Conservation (phyloP, 1,140 invertebrate species). For the Pseudomyrmex dendroicus region DNA sequence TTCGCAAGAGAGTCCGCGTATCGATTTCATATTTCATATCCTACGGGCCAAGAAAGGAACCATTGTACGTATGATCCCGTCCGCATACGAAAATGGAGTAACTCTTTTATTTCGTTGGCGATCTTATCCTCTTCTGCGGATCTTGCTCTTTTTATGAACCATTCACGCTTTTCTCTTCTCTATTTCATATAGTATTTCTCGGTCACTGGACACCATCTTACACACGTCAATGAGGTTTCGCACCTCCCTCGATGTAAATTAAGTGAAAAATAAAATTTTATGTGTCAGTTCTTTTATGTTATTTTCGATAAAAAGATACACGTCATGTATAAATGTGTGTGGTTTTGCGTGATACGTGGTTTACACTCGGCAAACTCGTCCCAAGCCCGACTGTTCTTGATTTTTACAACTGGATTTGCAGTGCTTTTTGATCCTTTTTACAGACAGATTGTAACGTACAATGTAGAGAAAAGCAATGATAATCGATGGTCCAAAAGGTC, state of each 20-base stretch:
- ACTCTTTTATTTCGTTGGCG: conserved; percentile 63
- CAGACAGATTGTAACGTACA: conserved; percentile 9
- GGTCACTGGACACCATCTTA: background rate
- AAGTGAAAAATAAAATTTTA: background rate
- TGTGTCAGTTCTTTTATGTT: background rate
- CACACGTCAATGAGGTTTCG: background rate
- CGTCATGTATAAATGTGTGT: too few relatives aligned
- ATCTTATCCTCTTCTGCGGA: conserved; percentile 40
- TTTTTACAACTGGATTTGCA: conserved; percentile 29
- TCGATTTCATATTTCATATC: conserved; percentile 78
- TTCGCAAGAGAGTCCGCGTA: conserved; percentile 57
- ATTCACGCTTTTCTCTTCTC: conserved; percentile 31
- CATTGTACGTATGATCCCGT: conserved; percentile 66
- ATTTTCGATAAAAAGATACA: background rate
- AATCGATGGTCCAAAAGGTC: conserved; percentile 22
- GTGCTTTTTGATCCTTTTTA: background rate
- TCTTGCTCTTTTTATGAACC: conserved; percentile 16
- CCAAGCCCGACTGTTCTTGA: background rate
- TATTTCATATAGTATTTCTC: conserved; percentile 18
- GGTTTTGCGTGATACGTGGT: too few relatives aligned
- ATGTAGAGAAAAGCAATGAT: conserved; percentile 6
- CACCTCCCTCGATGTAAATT: conserved; percentile 4
- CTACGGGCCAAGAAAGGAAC: conserved; percentile 50
- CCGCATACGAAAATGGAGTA: conserved; percentile 61
- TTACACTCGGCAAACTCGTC: background rate